Evolutionary conservation across 2,113 vertebrate genomes (phyloP).

Genomic region (Phainopepla nitens): DNA sequence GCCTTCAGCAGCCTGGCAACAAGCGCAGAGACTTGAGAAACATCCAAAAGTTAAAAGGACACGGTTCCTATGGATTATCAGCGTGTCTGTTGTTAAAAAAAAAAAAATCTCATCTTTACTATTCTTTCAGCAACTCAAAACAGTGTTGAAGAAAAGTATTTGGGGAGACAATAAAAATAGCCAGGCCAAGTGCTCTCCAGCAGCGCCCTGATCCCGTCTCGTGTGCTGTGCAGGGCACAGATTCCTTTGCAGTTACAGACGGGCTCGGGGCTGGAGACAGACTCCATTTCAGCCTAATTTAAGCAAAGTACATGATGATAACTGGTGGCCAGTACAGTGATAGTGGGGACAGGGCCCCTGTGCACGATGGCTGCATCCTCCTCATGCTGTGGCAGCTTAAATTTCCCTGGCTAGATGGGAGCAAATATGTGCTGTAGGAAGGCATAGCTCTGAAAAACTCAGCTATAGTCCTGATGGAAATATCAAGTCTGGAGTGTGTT

Average conservation of each 20-base stretch:
- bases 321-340: not conserved
- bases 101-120: not conserved
- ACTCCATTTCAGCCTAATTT: constrained; percentile 55
- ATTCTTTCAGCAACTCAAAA: not conserved
- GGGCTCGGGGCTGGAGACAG: constrained; percentile 19
- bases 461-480: not conserved
- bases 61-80: not conserved
- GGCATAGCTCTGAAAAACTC: not conserved
- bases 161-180: constrained; percentile 46
- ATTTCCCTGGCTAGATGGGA: not conserved
- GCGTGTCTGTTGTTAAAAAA: not conserved
- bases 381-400: not conserved
- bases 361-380: not conserved
- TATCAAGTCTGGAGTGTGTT: not conserved
- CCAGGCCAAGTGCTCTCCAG: constrained; percentile 25
- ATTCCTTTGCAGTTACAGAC: constrained; percentile 48
- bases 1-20: constrained; percentile 30
- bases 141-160: not conserved
- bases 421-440: not conserved
- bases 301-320: constrained; percentile 15
- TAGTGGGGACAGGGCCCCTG: not conserved
- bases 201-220: not conserved
- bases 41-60: not conserved
- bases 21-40: not conserved
- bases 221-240: not conserved